Evolutionary conservation across 2,888 invertebrate species (phyloP), one percentile per base, ranked within the genome.

Genomic region (Pollenia angustigena): DNA sequence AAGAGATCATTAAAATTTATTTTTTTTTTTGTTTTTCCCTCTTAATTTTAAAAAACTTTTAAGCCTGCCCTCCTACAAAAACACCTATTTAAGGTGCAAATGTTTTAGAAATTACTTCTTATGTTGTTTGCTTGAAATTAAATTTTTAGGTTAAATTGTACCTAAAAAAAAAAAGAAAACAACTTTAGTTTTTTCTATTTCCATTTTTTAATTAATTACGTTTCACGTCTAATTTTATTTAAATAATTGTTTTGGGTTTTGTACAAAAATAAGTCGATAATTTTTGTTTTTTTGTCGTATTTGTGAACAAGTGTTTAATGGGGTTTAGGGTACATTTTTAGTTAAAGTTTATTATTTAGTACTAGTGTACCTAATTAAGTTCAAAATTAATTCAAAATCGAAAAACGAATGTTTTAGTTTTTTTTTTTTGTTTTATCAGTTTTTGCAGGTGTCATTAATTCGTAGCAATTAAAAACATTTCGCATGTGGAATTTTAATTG

Each of bases 401-500:
- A 42, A 62, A 16, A 64, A 40, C 16, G 62, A 48, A 74, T 23
- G 58, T 42, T 50, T 12, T 54, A 40, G 8, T 50, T 23, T 12
- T 52, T 44, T 60, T 71, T 32, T 32, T 1, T 50, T 4, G 42
- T 18, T 18, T n/a, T n/a, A n/a, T 48, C 40, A 18, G 10, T 48
- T 48, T 71, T 48, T 71, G 83, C 76, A 83, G 83, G 76, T 83
- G 83, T 72, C 48, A 56, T 46, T 83, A 62, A 83, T 83, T 83
- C 56, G 62, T 83, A 44, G 12, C 48, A 71, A 71, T 83, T 54
- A 69, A 82, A 75, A 62, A 23, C 40, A 48, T 76, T 75, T 44
- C 69, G 14, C 11, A 23, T 54, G 18, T 74, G 1, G 60, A 48
- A 60, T 78, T 83, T 83, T 58, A 76, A 76, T 60, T 76, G 69